Percentiles rank a stretch among this genome's conserved stretches.
Evolutionary conservation across 1,140 invertebrate genomes (phyloP).

Genomic region (Camponotus pennsylvanicus): DNA sequence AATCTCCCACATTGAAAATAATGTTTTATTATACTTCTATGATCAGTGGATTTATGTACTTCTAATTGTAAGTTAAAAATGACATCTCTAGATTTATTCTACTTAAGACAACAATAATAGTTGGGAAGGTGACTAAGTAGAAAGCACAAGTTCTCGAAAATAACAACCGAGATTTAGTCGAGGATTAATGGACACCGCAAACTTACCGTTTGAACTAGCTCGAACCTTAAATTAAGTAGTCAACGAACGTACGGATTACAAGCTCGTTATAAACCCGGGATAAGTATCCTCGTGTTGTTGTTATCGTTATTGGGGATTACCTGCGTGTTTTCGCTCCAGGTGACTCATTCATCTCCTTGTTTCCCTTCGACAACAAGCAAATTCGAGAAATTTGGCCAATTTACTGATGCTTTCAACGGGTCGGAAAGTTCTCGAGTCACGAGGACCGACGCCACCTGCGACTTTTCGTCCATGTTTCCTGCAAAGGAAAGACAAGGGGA

Average conservation of each 20-base stretch:
- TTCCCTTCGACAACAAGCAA: conserved; percentile 22
- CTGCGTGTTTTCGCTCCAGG: conserved; percentile 46
- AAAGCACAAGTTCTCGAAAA: not conserved
- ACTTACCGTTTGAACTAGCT: not conserved
- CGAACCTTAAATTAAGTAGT: conserved; percentile 51
- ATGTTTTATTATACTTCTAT: not conserved
- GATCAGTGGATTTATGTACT: not conserved
- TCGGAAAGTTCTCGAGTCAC: conserved; percentile 53
- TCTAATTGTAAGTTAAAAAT: not conserved
- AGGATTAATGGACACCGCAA: not conserved
- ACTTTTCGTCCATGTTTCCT: conserved; percentile 14
- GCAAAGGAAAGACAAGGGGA: not conserved
- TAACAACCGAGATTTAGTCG: conserved; percentile 3
- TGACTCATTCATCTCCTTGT: conserved; percentile 42
- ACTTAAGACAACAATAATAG: not conserved
- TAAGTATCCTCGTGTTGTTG: conserved; percentile 26
- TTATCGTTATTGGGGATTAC: conserved; percentile 38
- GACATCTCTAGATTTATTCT: conserved; percentile 10
- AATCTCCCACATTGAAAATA: not conserved
- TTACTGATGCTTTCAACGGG: conserved; percentile 27
- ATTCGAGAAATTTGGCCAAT: conserved; percentile 59
- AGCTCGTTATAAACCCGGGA: conserved; percentile 49
- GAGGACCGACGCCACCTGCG: conserved; percentile 57
- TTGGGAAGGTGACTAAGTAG: not conserved
- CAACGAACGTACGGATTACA: conserved; percentile 37